Conservation (phyloP, 2,888 invertebrate genomes). For the Osedax frankpressi region DNA sequence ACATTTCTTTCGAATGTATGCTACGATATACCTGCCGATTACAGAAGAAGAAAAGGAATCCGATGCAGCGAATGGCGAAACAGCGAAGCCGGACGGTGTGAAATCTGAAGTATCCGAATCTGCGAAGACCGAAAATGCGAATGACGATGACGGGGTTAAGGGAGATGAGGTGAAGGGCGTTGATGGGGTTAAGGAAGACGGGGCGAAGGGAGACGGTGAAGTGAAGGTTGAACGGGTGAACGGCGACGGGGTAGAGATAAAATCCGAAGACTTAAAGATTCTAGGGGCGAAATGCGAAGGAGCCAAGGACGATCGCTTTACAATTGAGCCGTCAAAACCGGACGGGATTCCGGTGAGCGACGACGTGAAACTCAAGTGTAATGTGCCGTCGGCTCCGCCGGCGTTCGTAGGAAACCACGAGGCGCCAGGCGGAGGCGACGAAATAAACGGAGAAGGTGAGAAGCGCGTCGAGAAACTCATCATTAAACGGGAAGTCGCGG, state of each 20-base stretch:
- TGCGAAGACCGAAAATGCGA: too few species aligned
- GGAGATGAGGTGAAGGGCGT: constrained; percentile 29
- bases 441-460: neutral
- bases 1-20: too few species aligned
- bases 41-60: too few species aligned
- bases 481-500: neutral
- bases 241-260: constrained; percentile 15
- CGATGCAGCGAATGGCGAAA: too few species aligned
- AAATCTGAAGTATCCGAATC: too few species aligned
- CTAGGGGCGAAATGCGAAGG: constrained; percentile 29
- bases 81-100: too few species aligned
- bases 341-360: constrained; percentile 34
- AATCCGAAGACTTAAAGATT: neutral
- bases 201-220: neutral
- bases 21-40: too few species aligned
- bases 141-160: too few species aligned
- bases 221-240: constrained; percentile 24
- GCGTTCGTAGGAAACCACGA: neutral
- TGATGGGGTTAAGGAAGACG: constrained; percentile 15
- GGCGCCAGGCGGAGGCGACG: neutral
- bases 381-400: neutral
- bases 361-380: constrained; percentile 28
- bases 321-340: too few species aligned
- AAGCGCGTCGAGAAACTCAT: neutral
- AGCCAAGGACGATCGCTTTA: constrained; percentile 33